Evolutionary conservation across 2,888 invertebrate species (phyloP).

Genomic region (Brachylomia viminalis): DNA sequence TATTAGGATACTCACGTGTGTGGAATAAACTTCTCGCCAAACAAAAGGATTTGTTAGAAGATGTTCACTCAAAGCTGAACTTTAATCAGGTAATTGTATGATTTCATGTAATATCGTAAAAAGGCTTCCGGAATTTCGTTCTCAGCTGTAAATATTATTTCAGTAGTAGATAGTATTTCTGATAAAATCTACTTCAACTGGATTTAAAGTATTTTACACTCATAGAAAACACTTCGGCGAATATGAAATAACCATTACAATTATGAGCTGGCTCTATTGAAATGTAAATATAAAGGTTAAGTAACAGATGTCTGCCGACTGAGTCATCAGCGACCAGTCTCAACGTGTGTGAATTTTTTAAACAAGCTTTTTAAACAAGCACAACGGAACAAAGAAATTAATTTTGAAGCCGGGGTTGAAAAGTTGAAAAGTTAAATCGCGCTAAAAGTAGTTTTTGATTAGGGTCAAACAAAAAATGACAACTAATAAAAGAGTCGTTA

Average conservation of each 20-base stretch:
- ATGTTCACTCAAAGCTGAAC: constrained; percentile 36
- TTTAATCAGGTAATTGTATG: constrained; percentile 41
- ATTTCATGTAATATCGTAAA: constrained; percentile 36
- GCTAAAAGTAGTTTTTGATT: constrained; percentile 47
- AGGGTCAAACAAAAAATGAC: constrained; percentile 54
- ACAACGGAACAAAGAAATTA: constrained; percentile 41
- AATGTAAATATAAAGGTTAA: constrained; percentile 69
- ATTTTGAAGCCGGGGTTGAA: constrained; percentile 29
- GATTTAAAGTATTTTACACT: constrained; percentile 55
- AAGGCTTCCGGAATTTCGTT: constrained; percentile 25
- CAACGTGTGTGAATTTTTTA: constrained; percentile 54
- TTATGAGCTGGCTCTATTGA: constrained; percentile 61
- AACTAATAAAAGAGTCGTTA: constrained; percentile 53
- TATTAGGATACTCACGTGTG: constrained; percentile 39
- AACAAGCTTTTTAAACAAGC: constrained; percentile 50
- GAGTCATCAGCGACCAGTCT: constrained; percentile 61
- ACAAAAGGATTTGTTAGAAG: constrained; percentile 29
- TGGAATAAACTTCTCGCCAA: constrained; percentile 25
- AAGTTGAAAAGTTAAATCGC: constrained; percentile 31
- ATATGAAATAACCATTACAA: constrained; percentile 65
- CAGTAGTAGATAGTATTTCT: constrained; percentile 42
- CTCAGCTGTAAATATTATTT: constrained; percentile 39
- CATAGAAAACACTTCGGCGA: constrained; percentile 61
- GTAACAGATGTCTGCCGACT: constrained; percentile 63
- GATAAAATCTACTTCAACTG: constrained; percentile 59